Percentiles rank a stretch among this genome's conserved stretches.
Evolutionary conservation across 1,140 invertebrate genomes (phyloP).

Genomic region (Formica selysi): DNA sequence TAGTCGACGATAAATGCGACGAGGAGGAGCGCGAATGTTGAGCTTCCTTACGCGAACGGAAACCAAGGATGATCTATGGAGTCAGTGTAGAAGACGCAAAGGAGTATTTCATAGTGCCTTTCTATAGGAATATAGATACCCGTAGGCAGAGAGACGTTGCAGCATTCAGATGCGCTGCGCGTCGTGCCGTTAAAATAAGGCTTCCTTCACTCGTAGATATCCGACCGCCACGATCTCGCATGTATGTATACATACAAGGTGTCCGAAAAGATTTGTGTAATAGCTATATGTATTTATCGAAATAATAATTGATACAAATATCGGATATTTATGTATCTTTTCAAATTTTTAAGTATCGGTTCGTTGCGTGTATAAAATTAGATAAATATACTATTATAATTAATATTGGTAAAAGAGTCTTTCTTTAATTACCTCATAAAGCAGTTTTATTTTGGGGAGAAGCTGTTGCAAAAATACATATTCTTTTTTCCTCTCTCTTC

Average conservation of each 20-base stretch:
- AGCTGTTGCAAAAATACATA: too few species aligned
- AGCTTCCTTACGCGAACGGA: conserved; percentile 45
- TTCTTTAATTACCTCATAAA: background rate
- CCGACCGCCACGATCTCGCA: conserved; percentile 8
- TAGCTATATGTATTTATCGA: background rate
- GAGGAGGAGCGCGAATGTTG: conserved; percentile 6
- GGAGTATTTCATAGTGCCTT: conserved; percentile 35
- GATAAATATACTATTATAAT: background rate
- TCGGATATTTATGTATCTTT: background rate
- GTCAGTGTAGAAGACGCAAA: conserved; percentile 42
- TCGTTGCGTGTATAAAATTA: background rate
- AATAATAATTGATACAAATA: conserved; percentile 4
- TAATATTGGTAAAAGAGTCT: background rate
- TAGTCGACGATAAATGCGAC: conserved; percentile 50
- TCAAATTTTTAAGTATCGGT: too few species aligned
- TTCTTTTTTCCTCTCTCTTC: background rate
- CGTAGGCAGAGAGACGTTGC: conserved; percentile 54
- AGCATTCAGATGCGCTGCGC: conserved; percentile 54
- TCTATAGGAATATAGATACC: conserved; percentile 48
- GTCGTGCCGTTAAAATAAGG: conserved; percentile 51
- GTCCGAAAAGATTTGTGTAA: conserved; percentile 1
- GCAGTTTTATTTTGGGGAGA: background rate
- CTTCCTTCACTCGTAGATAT: conserved; percentile 65
- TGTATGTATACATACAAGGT: conserved; percentile 10
- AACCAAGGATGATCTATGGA: conserved; percentile 61